Evolutionary conservation across 2,888 invertebrate genomes (phyloP).

Genomic region (Phasia obesa): DNA sequence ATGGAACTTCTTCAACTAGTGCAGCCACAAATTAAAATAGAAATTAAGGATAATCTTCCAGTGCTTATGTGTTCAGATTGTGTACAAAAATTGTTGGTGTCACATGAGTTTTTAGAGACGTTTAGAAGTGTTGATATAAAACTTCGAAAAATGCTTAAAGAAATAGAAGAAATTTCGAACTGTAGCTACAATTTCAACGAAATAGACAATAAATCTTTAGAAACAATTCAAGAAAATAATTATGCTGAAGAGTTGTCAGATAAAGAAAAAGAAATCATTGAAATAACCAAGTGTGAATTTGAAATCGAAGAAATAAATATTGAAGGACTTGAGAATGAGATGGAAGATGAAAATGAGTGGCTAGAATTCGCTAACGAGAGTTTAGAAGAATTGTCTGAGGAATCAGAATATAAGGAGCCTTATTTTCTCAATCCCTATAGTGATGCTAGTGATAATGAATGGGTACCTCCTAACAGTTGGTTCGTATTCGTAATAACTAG

Average conservation of each 20-base stretch:
- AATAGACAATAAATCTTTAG: neutral
- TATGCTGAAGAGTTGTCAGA: neutral
- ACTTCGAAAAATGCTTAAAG: conserved; percentile 41
- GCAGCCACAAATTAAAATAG: conserved; percentile 43
- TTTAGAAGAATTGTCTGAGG: conserved; percentile 4
- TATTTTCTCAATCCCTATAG: conserved; percentile 29
- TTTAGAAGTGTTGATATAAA: conserved; percentile 41
- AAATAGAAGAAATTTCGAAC: neutral
- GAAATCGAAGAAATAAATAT: conserved; percentile 43
- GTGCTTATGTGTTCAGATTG: conserved; percentile 49
- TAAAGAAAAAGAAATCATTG: neutral
- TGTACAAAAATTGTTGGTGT: conserved; percentile 35
- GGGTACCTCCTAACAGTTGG: conserved; percentile 10
- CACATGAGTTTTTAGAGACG: conserved; percentile 49
- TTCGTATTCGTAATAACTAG: neutral
- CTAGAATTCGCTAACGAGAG: conserved; percentile 40
- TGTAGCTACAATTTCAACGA: neutral
- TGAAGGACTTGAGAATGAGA: neutral
- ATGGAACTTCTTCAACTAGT: conserved; percentile 42
- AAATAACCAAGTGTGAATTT: conserved; percentile 29
- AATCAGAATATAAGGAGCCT: neutral
- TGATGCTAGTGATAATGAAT: conserved; percentile 39
- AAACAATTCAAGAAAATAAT: conserved; percentile 12
- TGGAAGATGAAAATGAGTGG: neutral
- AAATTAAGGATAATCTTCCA: conserved; percentile 41